phyloP scores from a whole-genome alignment of 2,888 invertebrate genomes.

The Germaria angustata region DNA sequence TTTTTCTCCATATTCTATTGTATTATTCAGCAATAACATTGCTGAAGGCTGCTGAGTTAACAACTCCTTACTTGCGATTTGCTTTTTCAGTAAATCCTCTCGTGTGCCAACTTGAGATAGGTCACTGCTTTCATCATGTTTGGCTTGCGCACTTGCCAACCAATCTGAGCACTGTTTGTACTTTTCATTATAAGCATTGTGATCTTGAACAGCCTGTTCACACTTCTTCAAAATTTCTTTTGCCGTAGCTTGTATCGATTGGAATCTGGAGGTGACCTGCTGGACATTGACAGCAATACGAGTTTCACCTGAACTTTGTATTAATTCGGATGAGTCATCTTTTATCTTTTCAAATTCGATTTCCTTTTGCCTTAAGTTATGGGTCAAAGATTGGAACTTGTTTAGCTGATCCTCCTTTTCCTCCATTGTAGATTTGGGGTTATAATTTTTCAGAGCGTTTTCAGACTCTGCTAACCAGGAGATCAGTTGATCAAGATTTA shows the following conservation, averaged over 20 bases:
- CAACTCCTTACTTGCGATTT: constrained; percentile 86
- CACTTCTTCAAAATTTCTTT: constrained; percentile 95
- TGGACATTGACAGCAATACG: constrained; percentile 93
- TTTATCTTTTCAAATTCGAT: constrained; percentile 92
- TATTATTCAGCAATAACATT: constrained; percentile 88
- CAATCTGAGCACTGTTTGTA: constrained; percentile 91
- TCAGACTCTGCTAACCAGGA: constrained; percentile 93
- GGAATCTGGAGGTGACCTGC: constrained; percentile 93
- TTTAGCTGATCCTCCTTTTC: constrained; percentile 94
- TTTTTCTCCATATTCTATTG: constrained; percentile 93
- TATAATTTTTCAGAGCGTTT: constrained; percentile 90
- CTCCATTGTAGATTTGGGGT: constrained; percentile 89
- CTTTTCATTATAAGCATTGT: constrained; percentile 89
- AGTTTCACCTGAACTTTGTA: constrained; percentile 91
- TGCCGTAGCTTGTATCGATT: constrained; percentile 92
- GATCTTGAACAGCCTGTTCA: constrained; percentile 91
- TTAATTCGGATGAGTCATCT: constrained; percentile 91
- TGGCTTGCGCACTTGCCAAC: constrained; percentile 87
- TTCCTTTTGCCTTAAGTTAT: constrained; percentile 90
- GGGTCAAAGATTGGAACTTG: constrained; percentile 91
- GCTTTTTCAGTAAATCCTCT: constrained; percentile 85
- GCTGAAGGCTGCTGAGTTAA: constrained; percentile 88
- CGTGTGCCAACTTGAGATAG: constrained; percentile 84
- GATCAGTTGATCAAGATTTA: constrained; percentile 89
- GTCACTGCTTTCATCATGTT: constrained; percentile 85